Evolutionary conservation across 2,797 vertebrate species (phyloP).

Genomic region (Arrhamphus sclerolepis): DNA sequence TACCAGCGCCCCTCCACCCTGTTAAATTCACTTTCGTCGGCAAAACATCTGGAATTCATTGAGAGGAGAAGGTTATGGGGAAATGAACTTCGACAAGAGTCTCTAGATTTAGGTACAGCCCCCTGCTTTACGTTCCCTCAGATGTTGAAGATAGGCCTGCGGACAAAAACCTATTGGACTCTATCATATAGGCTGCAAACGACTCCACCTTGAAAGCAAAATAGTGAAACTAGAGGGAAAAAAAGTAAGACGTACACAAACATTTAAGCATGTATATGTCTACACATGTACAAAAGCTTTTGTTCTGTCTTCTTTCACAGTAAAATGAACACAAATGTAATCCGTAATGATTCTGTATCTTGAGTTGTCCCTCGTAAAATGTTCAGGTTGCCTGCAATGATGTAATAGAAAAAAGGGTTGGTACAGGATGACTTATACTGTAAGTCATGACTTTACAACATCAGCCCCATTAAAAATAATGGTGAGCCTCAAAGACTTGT

Average conservation of each 20-base stretch:
- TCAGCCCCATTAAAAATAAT: conserved; percentile 36
- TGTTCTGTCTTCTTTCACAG: not conserved
- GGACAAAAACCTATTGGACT: conserved; percentile 78
- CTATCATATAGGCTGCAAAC: conserved; percentile 71
- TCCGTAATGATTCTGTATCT: conserved; percentile 8
- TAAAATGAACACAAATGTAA: not conserved
- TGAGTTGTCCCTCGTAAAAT: conserved; percentile 23
- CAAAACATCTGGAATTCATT: conserved; percentile 90
- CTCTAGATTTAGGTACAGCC: conserved; percentile 72
- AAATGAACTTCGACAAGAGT: conserved; percentile 73
- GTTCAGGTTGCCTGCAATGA: conserved; percentile 11
- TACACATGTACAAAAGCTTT: not conserved
- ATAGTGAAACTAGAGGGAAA: too few species aligned
- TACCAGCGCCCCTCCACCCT: conserved; percentile 47
- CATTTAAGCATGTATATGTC: not conserved
- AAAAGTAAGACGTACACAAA: too few species aligned
- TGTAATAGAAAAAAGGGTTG: conserved; percentile 18
- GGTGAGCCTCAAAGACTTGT: conserved; percentile 38
- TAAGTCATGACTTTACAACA: conserved; percentile 31
- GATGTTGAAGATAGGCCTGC: conserved; percentile 79
- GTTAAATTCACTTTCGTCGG: conserved; percentile 73
- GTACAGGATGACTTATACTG: conserved; percentile 17
- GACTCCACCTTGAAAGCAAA: conserved; percentile 52
- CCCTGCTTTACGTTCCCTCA: conserved; percentile 77
- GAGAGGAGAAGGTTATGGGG: conserved; percentile 57